A percentile compares a stretch with the other conserved stretches of the same genome.
Conservation (phyloP, 2,113 vertebrate genomes). For the Eclectus roratus region DNA sequence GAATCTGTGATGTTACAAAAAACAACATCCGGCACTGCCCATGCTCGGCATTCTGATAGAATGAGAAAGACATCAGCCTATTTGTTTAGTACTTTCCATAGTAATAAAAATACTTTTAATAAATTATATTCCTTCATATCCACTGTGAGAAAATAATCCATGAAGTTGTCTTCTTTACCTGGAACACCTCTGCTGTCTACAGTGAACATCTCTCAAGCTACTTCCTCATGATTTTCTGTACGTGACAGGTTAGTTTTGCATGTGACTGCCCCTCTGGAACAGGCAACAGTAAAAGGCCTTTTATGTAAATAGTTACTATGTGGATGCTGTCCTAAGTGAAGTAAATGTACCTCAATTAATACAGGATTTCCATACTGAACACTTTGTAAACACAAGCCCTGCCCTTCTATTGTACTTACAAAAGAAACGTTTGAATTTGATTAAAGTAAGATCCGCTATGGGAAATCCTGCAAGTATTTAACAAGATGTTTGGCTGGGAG, state of each 20-base stretch:
- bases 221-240: constrained; percentile 36
- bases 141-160: background rate
- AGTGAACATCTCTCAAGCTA: background rate
- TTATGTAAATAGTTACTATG: constrained; percentile 35
- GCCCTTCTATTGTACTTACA: constrained; percentile 63
- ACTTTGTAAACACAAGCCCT: constrained; percentile 63
- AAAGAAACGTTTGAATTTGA: constrained; percentile 62
- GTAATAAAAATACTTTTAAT: constrained; percentile 18
- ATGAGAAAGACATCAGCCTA: background rate
- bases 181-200: constrained; percentile 32
- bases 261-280: background rate
- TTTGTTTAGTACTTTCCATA: constrained; percentile 20
- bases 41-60: background rate
- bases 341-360: constrained; percentile 45
- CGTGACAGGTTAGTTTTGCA: background rate
- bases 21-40: background rate
- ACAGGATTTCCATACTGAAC: constrained; percentile 60
- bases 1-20: background rate
- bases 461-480: constrained; percentile 65
- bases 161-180: background rate
- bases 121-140: background rate
- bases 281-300: constrained; percentile 1
- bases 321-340: constrained; percentile 20
- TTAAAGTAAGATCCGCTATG: constrained; percentile 59
- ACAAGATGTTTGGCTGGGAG: constrained; percentile 49